Evolutionary conservation across 2,113 vertebrate genomes (phyloP), one percentile per base, ranked within the genome.

Genomic region (Toxotes chatareus): DNA sequence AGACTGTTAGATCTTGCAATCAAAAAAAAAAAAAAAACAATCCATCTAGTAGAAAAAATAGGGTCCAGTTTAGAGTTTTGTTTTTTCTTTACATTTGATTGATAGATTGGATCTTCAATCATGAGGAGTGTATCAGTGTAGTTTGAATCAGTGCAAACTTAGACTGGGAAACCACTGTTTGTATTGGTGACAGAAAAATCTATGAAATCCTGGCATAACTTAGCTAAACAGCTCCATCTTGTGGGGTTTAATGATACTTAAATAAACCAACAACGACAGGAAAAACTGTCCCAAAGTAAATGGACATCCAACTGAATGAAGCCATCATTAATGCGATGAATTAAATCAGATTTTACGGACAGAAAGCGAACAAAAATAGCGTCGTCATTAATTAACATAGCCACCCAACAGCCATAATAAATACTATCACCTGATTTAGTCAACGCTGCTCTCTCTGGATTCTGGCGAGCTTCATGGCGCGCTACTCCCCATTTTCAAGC

Each of bases 161-260:
- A 49, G 47, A 70, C 11, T 66, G 34, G 7, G 14, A 42, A 53
- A 57, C 17, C 44, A 4, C 14, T 17, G 42, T 17, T 53, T 49
- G 8, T 21, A 38, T 4, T 46, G 9, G 8, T 14, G 11, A 38
- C 8, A 42, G 2, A 32, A 16, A 47, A 38, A 27, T 27, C 27
- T 27, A 27, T 27, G 27, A 27, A 47, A 32, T 11, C 7, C 51
- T 55, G 32, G 13, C 21, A n/a, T 23, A 53, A 38, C 0, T 46
- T 36, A 46, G 62, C 36, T 70, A 74, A 88, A 90, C 47, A 79
- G 49, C 65, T 88, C 89, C 93, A 89, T 79, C 93, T 73, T 69
- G 93, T 93, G 93, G 83, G 13, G 1, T 31, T 21, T 56, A 32
- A n/a, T 56, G 56, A 27, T 14, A 80, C 4, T 40, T 2, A 34